A percentile compares a stretch with the other conserved stretches of the same genome.
These are phyloP conservation scores for Oncorhynchus nerka DNA, from an alignment of 2,113 vertebrate genomes.

Conservation along the genomic window DNA sequence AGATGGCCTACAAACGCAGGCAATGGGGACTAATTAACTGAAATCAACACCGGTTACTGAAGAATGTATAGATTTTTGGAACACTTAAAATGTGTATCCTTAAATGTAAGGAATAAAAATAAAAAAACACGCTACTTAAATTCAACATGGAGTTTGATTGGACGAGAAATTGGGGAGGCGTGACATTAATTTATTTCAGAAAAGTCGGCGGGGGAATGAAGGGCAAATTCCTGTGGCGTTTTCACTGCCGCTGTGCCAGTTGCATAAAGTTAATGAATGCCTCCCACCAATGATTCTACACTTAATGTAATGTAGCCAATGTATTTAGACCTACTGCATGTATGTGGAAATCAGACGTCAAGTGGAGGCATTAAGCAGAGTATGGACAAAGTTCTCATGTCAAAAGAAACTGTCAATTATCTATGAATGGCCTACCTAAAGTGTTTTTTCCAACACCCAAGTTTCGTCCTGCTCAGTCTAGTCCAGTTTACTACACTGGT, in stretches of 20 bases:
- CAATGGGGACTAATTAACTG: neutral
- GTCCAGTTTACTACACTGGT: constrained; percentile 35
- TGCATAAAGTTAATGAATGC: constrained; percentile 35
- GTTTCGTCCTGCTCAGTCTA: constrained; percentile 15
- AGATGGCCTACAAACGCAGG: neutral
- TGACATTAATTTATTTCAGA: constrained; percentile 3
- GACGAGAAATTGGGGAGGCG: neutral
- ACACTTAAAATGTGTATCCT: too few relatives aligned
- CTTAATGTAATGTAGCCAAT: constrained; percentile 30
- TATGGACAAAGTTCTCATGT: constrained; percentile 12
- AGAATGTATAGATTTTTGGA: too few relatives aligned
- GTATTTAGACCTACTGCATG: constrained; percentile 19
- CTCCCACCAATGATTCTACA: constrained; percentile 6
- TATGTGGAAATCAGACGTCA: constrained; percentile 13
- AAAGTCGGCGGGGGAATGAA: constrained; percentile 1
- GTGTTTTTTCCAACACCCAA: constrained; percentile 7
- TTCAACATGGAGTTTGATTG: neutral
- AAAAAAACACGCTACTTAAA: neutral
- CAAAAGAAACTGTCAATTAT: constrained; percentile 15
- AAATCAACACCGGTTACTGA: neutral
- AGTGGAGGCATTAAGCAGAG: neutral
- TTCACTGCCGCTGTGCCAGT: constrained; percentile 47
- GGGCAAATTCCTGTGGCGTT: constrained; percentile 50
- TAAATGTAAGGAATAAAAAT: too few relatives aligned
- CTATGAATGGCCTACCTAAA: constrained; percentile 2